Evolutionary conservation across 2,113 vertebrate species (phyloP).

Genomic region (Psilopsiagon aymara): DNA sequence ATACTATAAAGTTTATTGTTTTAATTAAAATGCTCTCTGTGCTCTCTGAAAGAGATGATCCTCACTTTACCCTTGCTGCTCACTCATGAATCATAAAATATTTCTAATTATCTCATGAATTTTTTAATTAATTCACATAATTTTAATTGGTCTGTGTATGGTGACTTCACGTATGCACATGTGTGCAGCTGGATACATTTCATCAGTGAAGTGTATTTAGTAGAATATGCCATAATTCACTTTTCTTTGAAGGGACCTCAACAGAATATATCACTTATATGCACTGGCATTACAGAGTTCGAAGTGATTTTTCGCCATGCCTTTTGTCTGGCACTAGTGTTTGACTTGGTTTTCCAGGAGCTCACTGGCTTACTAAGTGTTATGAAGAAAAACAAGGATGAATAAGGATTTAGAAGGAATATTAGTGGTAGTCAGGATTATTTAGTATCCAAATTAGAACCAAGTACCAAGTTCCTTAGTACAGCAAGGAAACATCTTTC

Average conservation of each 20-base stretch:
- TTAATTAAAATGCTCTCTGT: constrained; percentile 53
- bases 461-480: neutral
- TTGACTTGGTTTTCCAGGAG: neutral
- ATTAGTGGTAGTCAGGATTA: neutral
- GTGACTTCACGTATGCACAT: neutral
- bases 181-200: neutral
- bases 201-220: neutral
- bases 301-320: neutral
- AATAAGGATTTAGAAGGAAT: neutral
- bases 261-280: neutral
- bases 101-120: constrained; percentile 35
- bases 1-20: constrained; percentile 51
- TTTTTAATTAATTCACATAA: neutral
- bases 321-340: neutral
- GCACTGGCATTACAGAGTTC: neutral
- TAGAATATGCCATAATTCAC: neutral
- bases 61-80: neutral
- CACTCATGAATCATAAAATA: neutral
- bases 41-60: neutral
- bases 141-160: neutral
- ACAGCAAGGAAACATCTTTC: neutral
- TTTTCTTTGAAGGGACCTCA: neutral
- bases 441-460: neutral
- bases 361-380: neutral
- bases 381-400: neutral